Percentiles rank a stretch among this genome's conserved stretches.
These are phyloP conservation scores for Chymomyza procnemis DNA, from an alignment of 2,888 invertebrate genomes.

Conservation along the genomic window DNA sequence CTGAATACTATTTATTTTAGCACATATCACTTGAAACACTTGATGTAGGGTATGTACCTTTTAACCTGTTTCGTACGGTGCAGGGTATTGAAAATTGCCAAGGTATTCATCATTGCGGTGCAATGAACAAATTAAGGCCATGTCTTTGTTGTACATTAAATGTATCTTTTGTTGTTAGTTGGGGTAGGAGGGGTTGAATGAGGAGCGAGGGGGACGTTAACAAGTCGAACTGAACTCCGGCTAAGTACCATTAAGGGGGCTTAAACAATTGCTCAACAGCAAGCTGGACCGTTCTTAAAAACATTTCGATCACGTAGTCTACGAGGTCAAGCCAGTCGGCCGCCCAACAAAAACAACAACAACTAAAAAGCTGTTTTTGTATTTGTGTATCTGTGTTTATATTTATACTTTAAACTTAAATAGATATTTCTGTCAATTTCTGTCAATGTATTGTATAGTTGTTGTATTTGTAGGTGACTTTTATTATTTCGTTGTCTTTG, in stretches of 20 bases:
- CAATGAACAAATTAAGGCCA: not conserved
- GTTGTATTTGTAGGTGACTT: constrained; percentile 2
- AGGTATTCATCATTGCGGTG: not conserved
- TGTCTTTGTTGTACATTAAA: not conserved
- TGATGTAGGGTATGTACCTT: too few relatives aligned
- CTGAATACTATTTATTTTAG: too few relatives aligned
- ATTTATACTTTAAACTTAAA: not conserved
- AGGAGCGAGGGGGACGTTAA: not conserved
- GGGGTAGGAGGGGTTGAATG: not conserved
- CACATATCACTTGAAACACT: too few relatives aligned
- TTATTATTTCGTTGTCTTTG: constrained; percentile 1
- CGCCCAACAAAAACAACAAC: not conserved
- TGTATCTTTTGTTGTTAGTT: not conserved
- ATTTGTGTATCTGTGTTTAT: not conserved
- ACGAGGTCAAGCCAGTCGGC: not conserved
- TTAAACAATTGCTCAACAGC: not conserved
- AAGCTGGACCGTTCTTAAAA: not conserved
- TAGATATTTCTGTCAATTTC: not conserved
- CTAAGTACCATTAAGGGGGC: not conserved
- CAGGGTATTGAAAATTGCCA: not conserved
- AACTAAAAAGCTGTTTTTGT: not conserved
- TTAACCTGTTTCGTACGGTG: too few relatives aligned
- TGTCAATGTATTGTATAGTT: not conserved
- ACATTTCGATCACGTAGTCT: not conserved
- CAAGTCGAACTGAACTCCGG: too few relatives aligned